A percentile compares a stretch with the other conserved stretches of the same genome.
phyloP scores from a whole-genome alignment of 2,113 vertebrate species.

The Myotis davidii region DNA sequence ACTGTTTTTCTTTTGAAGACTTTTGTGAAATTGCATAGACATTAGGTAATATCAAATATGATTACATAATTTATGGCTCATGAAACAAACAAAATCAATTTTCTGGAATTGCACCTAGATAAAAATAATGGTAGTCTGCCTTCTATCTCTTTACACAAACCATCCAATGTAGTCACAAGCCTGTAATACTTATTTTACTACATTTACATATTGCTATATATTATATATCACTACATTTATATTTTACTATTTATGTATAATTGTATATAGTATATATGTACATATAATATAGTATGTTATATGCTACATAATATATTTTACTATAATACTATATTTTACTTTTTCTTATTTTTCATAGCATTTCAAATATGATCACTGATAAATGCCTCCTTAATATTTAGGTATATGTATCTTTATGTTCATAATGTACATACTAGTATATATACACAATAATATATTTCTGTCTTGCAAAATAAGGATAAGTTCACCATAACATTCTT shows the following conservation, averaged over 20 bases:
- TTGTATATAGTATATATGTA: not conserved
- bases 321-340: not conserved
- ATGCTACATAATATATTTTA: not conserved
- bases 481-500: not conserved
- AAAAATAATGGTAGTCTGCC: not conserved
- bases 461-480: constrained; percentile 10
- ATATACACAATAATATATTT: not conserved
- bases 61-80: constrained; percentile 22
- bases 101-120: constrained; percentile 6
- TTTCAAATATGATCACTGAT: not conserved
- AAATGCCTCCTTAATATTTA: not conserved
- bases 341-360: not conserved
- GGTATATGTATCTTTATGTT: not conserved
- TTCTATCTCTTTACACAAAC: not conserved
- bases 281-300: not conserved
- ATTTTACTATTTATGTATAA: not conserved
- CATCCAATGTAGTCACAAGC: not conserved
- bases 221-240: not conserved
- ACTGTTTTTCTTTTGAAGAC: constrained; percentile 30
- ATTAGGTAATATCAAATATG: constrained; percentile 27
- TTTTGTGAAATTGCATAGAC: constrained; percentile 12
- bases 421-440: not conserved
- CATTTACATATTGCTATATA: not conserved
- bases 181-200: not conserved
- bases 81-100: constrained; percentile 5